Conservation (phyloP, 2,888 invertebrate genomes). For the Drosophila fulvimacula region DNA sequence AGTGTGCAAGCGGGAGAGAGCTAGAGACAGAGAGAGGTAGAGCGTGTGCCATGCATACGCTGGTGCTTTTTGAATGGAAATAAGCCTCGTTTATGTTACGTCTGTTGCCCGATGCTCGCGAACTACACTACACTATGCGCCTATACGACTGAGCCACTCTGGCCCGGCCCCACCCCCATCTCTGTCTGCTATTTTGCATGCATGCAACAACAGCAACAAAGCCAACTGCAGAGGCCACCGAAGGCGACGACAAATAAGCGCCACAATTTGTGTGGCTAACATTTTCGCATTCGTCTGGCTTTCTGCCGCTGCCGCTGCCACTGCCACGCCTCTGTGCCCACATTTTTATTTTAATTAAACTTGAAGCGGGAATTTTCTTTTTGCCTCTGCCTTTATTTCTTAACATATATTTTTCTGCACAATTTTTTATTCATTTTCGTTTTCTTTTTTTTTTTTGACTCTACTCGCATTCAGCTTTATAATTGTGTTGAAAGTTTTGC, state of each 20-base stretch:
- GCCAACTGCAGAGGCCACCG: slow-evolving; percentile 34
- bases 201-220: slow-evolving; percentile 42
- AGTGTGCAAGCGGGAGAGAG: not conserved
- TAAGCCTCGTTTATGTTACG: slow-evolving; percentile 72
- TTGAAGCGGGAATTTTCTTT: slow-evolving; percentile 40
- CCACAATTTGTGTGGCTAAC: slow-evolving; percentile 55
- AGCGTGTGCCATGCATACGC: slow-evolving; percentile 24
- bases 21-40: not conserved
- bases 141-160: not conserved
- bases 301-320: not conserved
- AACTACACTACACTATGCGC: slow-evolving; percentile 35
- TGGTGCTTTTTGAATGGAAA: slow-evolving; percentile 69
- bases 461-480: slow-evolving; percentile 41
- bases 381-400: slow-evolving; percentile 21
- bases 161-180: not conserved
- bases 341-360: slow-evolving; percentile 72
- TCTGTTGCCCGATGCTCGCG: slow-evolving; percentile 36
- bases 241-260: slow-evolving; percentile 60
- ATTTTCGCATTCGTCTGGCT: slow-evolving; percentile 36
- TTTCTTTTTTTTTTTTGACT: slow-evolving; percentile 3
- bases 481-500: slow-evolving; percentile 62
- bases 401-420: slow-evolving; percentile 34
- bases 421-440: slow-evolving; percentile 11
- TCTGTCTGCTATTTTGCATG: slow-evolving; percentile 41
- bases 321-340: slow-evolving; percentile 18